Evolutionary conservation across 1,140 invertebrate species (phyloP), one percentile per base, ranked within the genome.

Genomic region (Pogonomyrmex barbatus): DNA sequence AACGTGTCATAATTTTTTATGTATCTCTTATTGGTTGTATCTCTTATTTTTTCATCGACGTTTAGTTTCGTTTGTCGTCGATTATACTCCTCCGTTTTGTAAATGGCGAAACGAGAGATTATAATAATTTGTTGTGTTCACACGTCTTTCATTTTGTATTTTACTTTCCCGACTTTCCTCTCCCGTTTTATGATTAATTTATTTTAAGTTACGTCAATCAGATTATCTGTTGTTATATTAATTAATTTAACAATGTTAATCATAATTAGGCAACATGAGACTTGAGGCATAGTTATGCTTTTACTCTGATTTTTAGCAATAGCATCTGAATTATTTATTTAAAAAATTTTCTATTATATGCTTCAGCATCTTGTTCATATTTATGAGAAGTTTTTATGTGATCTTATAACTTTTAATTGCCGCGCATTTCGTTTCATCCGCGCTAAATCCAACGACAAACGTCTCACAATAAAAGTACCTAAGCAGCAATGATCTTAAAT

Each of bases 111-210:
- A 56, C 50, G 63, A 70, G 24, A 58, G 50, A 68, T 86, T 79
- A 86, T 81, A 77, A 85, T 42, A 17, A 86, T 86, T 68, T 86
- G 76, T 86, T 86, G 84, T 81, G 84, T 86, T 86, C 63, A 86
- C 9, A 68, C 65, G 39, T 68, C 24, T 56, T 79, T 81, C 8
- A n/a, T 60, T 76, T 84, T 6, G 42, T 24, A 42, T 54, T 30
- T 33, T 67, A 12, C 24, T 65, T 39, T 78, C 63, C 50, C 1
- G 42, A 77, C 42, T 65, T n/a, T 60, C 12, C 47, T 10, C 36
- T 63, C 12, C 60, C 8, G 4, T 39, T 47, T 54, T 50, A 42
- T 14, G 6, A 81, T 45, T n/a, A 39, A 63, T 78, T 78, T 77
- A 12, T 33, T 4, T 58, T 14, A 12, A 0, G 8, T 60, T 17